Evolutionary conservation across 2,888 invertebrate genomes (phyloP), one percentile per base, ranked within the genome.

Genomic region (Ligdia adustata): DNA sequence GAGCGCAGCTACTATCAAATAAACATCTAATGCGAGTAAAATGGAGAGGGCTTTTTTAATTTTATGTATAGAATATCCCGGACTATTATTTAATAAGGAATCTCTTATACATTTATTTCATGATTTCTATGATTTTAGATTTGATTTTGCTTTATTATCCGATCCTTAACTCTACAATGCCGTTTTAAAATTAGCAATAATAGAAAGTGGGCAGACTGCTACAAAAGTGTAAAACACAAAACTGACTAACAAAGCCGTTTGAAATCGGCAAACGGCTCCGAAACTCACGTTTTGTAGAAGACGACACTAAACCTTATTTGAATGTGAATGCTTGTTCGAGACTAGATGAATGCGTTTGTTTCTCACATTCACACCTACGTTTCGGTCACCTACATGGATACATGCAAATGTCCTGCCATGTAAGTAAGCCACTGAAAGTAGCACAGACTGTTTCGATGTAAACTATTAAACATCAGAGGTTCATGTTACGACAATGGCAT

Each of bases 381-480:
- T 62, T 68, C 69, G 72, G 75, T 75, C 77, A 79, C 77, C 72
- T 76, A 68, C 62, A 42, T 29, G 31, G 31, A 13, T 22, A 33
- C 37, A 79, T 82, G 75, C 71, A 75, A 81, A 80, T 77, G 66
- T 74, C 59, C 64, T 47, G 38, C 37, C 48, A 43, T 43, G 32
- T 38, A 42, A 32, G 37, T 42, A 13, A 64, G 49, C 57, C 52
- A 18, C 39, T 40, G 44, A 50, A 44, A 40, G 44, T 50, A 16
- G 44, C 32, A 41, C 44, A 13, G 12, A 32, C 41, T 32, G 37
- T 27, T 14, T 26, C 9, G 11, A 16, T 15, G 9, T 16, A 7
- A 11, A 37, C 0, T 26, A 37, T 2, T 4, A 15, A 27, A n/a
- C 9, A 2, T 2, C 27, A 37, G 37, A 37, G n/a, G 18, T 16